Evolutionary conservation across 2,888 invertebrate species (phyloP).

Genomic region (Slavum lentiscoides): DNA sequence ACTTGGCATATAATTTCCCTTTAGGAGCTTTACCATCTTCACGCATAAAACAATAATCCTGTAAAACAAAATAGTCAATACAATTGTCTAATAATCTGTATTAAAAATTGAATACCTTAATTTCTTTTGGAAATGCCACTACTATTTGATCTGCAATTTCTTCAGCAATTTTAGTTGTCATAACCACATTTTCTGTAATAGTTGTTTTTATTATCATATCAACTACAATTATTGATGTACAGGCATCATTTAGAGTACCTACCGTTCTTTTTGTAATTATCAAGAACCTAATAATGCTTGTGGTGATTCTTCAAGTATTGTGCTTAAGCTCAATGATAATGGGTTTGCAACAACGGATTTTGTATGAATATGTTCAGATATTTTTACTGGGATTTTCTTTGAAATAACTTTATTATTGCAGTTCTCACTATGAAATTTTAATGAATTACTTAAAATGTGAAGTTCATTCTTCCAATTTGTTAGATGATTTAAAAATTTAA

Average conservation of each 20-base stretch:
- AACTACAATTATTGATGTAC: neutral
- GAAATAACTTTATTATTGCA: neutral
- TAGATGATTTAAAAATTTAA: too few species aligned
- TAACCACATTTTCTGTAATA: neutral
- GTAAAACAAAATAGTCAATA: neutral
- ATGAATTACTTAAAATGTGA: too few species aligned
- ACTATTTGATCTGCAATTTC: neutral
- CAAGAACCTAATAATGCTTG: constrained; percentile 6
- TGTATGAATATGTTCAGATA: neutral
- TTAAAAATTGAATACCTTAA: neutral
- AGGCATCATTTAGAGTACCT: constrained; percentile 4
- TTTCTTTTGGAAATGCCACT: neutral
- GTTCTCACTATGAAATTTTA: neutral
- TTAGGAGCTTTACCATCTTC: neutral
- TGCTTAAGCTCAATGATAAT: neutral
- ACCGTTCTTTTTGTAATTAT: neutral
- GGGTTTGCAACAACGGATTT: neutral
- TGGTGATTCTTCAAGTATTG: neutral
- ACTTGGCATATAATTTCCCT: neutral
- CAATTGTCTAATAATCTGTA: neutral
- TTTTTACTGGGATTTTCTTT: neutral
- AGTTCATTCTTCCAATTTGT: neutral
- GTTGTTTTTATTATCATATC: neutral
- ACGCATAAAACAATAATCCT: constrained; percentile 3
- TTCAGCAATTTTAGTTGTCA: neutral